A percentile compares a stretch with the other conserved stretches of the same genome.
Conservation (phyloP, 2,113 vertebrate species). For the Lates calcarifer region DNA sequence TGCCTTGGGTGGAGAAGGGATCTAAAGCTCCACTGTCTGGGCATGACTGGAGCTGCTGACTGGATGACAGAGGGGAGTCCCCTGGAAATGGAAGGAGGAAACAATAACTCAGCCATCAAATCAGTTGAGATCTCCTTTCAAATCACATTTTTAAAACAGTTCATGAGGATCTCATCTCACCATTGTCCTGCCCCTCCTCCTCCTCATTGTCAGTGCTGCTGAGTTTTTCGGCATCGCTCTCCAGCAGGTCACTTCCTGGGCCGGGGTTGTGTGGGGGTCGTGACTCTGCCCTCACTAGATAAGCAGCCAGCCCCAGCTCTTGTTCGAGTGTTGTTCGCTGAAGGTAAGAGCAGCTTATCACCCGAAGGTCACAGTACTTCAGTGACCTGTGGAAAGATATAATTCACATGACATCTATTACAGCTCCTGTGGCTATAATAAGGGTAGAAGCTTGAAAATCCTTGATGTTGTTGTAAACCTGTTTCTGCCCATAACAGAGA, state of each 20-base stretch:
- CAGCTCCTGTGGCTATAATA: not conserved
- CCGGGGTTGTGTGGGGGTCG: constrained; percentile 74
- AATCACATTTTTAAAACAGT: not conserved
- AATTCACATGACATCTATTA: not conserved
- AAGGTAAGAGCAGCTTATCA: constrained; percentile 93
- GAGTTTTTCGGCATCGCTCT: constrained; percentile 95
- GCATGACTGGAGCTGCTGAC: constrained; percentile 59
- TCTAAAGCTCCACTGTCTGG: constrained; percentile 56
- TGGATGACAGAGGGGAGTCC: constrained; percentile 63
- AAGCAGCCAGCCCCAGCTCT: constrained; percentile 95
- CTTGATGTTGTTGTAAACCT: not conserved
- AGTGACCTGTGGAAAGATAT: constrained; percentile 87
- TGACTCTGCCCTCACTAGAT: constrained; percentile 90
- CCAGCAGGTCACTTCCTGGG: constrained; percentile 86
- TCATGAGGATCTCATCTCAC: constrained; percentile 69
- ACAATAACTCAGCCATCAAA: not conserved
- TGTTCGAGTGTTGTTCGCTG: constrained; percentile 94
- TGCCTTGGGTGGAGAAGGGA: constrained; percentile 41
- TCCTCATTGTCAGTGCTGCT: constrained; percentile 97
- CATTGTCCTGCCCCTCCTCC: constrained; percentile 88
- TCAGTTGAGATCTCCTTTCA: not conserved
- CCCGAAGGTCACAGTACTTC: constrained; percentile 95
- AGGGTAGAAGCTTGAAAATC: not conserved
- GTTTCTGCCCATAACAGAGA: not conserved
- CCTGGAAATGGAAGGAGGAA: constrained; percentile 40